phyloP scores from a whole-genome alignment of 2,797 vertebrate genomes.

The Crocidura indochinensis region DNA sequence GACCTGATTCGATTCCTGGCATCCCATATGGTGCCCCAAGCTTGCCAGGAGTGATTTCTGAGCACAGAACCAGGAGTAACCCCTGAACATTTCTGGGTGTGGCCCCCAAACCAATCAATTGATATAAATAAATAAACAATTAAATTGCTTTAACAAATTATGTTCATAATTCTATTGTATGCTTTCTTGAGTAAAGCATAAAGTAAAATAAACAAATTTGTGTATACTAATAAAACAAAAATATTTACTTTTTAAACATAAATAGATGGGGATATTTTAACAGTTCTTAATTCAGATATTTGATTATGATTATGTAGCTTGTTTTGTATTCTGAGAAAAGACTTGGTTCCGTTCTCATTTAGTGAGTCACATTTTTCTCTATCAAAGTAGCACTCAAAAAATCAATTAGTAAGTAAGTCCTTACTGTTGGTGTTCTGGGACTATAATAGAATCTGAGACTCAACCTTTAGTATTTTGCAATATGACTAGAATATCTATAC shows the following conservation, averaged over 20 bases:
- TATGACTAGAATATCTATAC: background rate
- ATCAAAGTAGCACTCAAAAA: background rate
- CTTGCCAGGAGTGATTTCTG: too few species aligned
- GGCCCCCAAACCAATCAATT: too few species aligned
- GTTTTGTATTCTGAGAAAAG: slow-evolving; percentile 4
- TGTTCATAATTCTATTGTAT: background rate
- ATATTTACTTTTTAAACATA: background rate
- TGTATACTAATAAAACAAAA: slow-evolving; percentile 6
- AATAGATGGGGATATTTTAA: background rate
- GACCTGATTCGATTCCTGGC: too few species aligned
- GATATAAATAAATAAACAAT: too few species aligned
- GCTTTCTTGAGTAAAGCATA: background rate
- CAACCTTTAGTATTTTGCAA: background rate
- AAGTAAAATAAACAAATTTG: slow-evolving; percentile 40
- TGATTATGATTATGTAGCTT: background rate
- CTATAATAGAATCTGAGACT: background rate
- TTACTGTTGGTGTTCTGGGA: background rate
- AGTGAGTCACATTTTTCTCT: background rate
- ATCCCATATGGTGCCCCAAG: too few species aligned
- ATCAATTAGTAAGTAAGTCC: background rate
- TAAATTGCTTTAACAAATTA: too few species aligned
- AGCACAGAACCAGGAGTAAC: too few species aligned
- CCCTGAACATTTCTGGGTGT: too few species aligned
- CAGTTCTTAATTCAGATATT: background rate
- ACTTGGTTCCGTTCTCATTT: background rate